Evolutionary conservation across 2,888 invertebrate genomes (phyloP).

Genomic region (Plebejus anna): DNA sequence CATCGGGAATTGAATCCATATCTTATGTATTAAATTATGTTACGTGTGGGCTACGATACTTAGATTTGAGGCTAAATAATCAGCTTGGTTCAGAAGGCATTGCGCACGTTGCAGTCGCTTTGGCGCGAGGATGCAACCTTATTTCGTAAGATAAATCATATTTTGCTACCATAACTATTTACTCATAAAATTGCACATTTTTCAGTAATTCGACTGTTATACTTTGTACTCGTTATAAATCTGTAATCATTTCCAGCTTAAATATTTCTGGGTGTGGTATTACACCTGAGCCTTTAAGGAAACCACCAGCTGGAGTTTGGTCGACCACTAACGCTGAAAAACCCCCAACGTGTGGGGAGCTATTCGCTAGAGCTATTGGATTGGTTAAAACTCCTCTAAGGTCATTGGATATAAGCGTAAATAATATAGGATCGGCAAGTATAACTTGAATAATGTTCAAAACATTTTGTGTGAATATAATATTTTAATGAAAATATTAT

Average conservation of each 20-base stretch:
- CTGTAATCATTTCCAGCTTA: conserved; percentile 47
- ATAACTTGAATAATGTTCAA: background rate
- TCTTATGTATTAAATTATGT: conserved; percentile 65
- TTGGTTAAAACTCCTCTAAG: conserved; percentile 71
- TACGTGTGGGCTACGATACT: conserved; percentile 57
- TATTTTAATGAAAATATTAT: background rate
- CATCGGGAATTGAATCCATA: conserved; percentile 63
- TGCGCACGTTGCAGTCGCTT: conserved; percentile 65
- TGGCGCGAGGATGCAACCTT: conserved; percentile 73
- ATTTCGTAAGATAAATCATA: conserved; percentile 52
- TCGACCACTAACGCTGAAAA: conserved; percentile 68
- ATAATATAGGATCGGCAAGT: conserved; percentile 71
- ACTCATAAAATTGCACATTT: background rate
- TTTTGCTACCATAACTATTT: background rate
- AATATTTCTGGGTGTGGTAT: conserved; percentile 76
- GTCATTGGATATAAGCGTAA: conserved; percentile 70
- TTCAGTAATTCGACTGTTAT: background rate
- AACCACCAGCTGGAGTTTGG: conserved; percentile 73
- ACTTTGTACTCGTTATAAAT: background rate
- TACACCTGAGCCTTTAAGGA: conserved; percentile 57
- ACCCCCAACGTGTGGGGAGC: conserved; percentile 71
- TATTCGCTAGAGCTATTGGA: conserved; percentile 72
- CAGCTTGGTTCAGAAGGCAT: conserved; percentile 69
- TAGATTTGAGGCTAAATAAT: conserved; percentile 69
- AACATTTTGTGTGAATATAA: background rate